Percentiles rank a stretch among this genome's conserved stretches.
Conservation (phyloP, 2,797 vertebrate species). For the Pantherophis vulpinus region DNA sequence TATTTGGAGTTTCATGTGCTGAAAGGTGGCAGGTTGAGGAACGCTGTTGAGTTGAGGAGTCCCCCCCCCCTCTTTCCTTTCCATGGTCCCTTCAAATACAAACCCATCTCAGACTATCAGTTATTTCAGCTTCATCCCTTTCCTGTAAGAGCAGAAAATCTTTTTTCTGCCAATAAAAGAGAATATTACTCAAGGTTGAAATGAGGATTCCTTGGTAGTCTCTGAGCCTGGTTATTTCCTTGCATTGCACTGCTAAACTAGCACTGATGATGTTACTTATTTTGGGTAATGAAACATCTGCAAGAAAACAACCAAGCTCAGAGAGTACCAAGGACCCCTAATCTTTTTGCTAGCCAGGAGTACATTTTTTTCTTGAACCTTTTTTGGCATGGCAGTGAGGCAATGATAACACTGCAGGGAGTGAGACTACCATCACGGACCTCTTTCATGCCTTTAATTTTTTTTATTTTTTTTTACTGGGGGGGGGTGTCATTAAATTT, state of each 20-base stretch:
- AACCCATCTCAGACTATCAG: neutral
- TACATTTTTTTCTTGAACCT: neutral
- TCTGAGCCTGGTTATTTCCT: too few species aligned
- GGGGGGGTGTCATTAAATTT: neutral
- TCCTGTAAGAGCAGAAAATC: neutral
- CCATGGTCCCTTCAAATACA: neutral
- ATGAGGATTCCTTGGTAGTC: too few species aligned
- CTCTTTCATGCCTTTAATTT: neutral
- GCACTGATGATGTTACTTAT: too few species aligned
- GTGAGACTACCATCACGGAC: neutral
- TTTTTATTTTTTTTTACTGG: too few species aligned
- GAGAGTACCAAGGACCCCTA: too few species aligned
- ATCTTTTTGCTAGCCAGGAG: neutral
- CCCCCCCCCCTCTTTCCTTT: too few species aligned
- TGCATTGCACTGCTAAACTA: too few species aligned
- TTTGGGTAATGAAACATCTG: too few species aligned
- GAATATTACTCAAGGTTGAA: too few species aligned
- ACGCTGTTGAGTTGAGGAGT: neutral
- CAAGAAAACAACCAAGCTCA: too few species aligned
- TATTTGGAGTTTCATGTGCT: neutral
- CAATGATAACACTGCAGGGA: neutral
- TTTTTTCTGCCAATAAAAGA: neutral
- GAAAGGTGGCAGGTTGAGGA: neutral
- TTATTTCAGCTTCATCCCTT: neutral
- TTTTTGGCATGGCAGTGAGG: neutral